These are phyloP conservation scores for Platypus cylindrus DNA, from an alignment of 2,888 invertebrate species.

Conservation along the genomic window DNA sequence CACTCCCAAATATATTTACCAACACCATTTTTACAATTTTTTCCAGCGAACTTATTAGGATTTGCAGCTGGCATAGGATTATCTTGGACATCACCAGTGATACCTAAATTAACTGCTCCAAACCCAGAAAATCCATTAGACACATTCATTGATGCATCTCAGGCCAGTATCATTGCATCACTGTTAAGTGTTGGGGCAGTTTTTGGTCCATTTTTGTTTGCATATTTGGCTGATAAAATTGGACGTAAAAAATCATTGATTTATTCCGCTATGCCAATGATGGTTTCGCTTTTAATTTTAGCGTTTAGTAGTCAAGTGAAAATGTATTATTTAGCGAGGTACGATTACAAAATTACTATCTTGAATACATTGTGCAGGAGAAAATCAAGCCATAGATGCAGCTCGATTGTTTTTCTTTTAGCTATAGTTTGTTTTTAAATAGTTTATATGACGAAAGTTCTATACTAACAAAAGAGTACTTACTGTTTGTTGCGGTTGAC, in stretches of 20 bases:
- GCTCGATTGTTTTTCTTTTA: too few relatives aligned
- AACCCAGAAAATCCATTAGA: conserved; percentile 20
- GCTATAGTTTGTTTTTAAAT: too few relatives aligned
- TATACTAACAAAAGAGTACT: too few relatives aligned
- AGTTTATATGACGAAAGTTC: too few relatives aligned
- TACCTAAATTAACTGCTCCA: conserved; percentile 17
- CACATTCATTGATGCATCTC: conserved; percentile 14
- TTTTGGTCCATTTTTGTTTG: conserved; percentile 20
- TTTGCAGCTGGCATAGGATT: conserved; percentile 17
- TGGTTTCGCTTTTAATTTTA: conserved; percentile 33
- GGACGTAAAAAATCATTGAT: conserved; percentile 53
- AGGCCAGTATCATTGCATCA: conserved; percentile 22
- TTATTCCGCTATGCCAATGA: conserved; percentile 47
- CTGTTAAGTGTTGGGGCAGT: conserved; percentile 21
- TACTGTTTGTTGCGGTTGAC: too few relatives aligned
- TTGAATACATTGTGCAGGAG: too few relatives aligned
- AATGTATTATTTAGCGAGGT: conserved; percentile 38
- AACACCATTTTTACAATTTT: too few relatives aligned
- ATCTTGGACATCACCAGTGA: conserved; percentile 23
- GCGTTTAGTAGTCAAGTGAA: conserved; percentile 17
- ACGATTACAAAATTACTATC: conserved; percentile 1
- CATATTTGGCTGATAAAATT: conserved; percentile 17
- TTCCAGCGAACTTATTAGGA: conserved; percentile 17
- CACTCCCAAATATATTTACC: too few relatives aligned
- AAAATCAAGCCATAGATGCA: too few relatives aligned